phyloP scores from a whole-genome alignment of 2,797 vertebrate genomes.

The Scomberomorus guttatus region DNA sequence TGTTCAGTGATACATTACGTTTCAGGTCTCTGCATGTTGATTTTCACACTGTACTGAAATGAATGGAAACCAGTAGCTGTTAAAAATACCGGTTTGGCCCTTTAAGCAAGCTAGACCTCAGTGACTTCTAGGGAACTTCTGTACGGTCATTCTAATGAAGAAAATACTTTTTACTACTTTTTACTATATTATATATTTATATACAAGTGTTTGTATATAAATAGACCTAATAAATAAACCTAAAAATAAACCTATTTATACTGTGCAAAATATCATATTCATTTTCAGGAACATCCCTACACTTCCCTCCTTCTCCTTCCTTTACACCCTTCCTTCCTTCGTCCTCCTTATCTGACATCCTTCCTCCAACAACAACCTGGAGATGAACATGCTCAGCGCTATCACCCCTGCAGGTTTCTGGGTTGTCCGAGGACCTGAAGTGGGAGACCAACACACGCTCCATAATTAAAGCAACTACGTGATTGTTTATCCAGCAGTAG shows the following conservation, averaged over 20 bases:
- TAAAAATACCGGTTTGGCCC: not conserved
- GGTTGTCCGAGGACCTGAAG: not conserved
- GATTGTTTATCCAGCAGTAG: no score
- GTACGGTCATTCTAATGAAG: no score
- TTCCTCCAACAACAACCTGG: slow-evolving; percentile 21
- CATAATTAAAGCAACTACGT: no score
- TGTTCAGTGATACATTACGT: slow-evolving; percentile 1
- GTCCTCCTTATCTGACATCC: slow-evolving; percentile 37
- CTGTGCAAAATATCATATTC: slow-evolving; percentile 8
- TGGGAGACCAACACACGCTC: not conserved
- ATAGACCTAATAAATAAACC: not conserved
- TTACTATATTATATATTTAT: no score
- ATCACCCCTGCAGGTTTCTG: not conserved
- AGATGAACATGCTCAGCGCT: not conserved
- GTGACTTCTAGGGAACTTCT: not conserved
- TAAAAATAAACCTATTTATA: slow-evolving; percentile 2
- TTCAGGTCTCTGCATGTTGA: slow-evolving; percentile 65
- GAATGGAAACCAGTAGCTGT: slow-evolving; percentile 17
- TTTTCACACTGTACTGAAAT: not conserved
- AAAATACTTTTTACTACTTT: no score
- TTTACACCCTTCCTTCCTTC: slow-evolving; percentile 13
- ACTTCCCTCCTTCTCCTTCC: slow-evolving; percentile 14
- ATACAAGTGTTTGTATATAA: not conserved
- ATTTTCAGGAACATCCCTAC: slow-evolving; percentile 10
- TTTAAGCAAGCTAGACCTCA: not conserved